Percentiles rank a stretch among this genome's conserved stretches.
These are phyloP conservation scores for Stenchaetothrips biformis DNA, from an alignment of 2,888 invertebrate genomes.

Conservation along the genomic window DNA sequence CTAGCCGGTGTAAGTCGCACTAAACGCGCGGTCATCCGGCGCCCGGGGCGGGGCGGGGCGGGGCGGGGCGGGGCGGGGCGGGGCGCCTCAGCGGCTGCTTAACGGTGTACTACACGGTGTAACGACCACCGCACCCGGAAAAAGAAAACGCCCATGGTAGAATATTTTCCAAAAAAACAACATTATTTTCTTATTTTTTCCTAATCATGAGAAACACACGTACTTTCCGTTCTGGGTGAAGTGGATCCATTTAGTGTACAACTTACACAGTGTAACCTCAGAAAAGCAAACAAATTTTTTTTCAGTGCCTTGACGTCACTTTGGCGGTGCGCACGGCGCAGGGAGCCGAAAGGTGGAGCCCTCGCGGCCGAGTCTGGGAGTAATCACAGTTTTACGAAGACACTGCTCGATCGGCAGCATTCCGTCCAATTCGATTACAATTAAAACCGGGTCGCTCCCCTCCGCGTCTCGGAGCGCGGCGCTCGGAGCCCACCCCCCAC, in stretches of 20 bases:
- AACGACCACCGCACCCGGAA: too few relatives aligned
- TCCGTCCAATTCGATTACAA: constrained; percentile 8
- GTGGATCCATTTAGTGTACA: too few relatives aligned
- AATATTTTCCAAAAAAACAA: too few relatives aligned
- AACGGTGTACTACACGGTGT: background rate
- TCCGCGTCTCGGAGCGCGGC: background rate
- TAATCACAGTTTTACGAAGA: background rate
- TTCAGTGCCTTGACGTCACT: too few relatives aligned
- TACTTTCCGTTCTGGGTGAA: too few relatives aligned
- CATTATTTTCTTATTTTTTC: too few relatives aligned
- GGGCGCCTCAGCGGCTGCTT: background rate
- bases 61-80: background rate
- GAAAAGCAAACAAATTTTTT: too few relatives aligned
- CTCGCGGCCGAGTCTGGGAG: background rate
- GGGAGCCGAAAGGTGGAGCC: background rate
- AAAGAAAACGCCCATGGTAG: too few relatives aligned
- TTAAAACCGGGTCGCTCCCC: background rate
- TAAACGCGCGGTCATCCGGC: background rate
- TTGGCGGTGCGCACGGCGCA: background rate
- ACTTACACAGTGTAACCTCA: too few relatives aligned
- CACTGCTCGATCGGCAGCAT: background rate
- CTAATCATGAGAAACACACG: too few relatives aligned
- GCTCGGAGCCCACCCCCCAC: background rate
- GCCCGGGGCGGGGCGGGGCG: background rate
- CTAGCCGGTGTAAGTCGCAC: constrained; percentile 11